Base-by-base conservation (phyloP, 2,888 invertebrate genomes). In the Catocala nupta region DNA sequence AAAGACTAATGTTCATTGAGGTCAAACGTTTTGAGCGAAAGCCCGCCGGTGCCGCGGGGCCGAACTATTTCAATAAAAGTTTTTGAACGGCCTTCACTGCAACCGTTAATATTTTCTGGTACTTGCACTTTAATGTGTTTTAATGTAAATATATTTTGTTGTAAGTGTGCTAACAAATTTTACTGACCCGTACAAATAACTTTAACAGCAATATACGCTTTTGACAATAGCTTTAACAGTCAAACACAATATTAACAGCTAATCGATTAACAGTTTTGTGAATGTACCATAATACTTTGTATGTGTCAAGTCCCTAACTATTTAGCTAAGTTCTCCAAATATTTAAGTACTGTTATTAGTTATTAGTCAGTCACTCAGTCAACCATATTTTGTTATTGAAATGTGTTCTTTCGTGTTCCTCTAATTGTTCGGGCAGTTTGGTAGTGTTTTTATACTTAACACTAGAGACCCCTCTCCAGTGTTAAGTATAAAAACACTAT, bases 51-150 rank as follows among this genome's bases (percentile, higher is more conserved):
- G 71, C 66, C 76, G 63, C 62, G 73, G 69, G 80, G 76, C 74
- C 75, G 68, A 89, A 89, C 89, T 89, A 89, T 90, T 89, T 82
- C 86, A 89, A 90, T 90, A 89, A 89, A 90, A 88, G 78, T 89
- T 88, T 81, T 83, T 81, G 78, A 87, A 82, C 80, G 81, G 80
- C 80, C 82, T 83, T 77, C 75, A 73, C 68, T 68, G 70, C 68
- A 71, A 63, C 77, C 50, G 65, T 69, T 36, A 66, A 65, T 75
- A 71, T 78, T 59, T 59, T 52, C 54, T 55, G 59, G 65, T 51
- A 36, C 47, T 55, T 55, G 25, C 25, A 25, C 25, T 25, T 25
- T 68, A 52, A 68, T 62, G 56, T 50, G 56, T 55, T 63, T 55
- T 48, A 52, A 59, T 63, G 39, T 63, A 55, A 64, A 67, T 66